These are phyloP conservation scores for Callosobruchus maculatus DNA, from an alignment of 2,888 invertebrate species.

Conservation along the genomic window DNA sequence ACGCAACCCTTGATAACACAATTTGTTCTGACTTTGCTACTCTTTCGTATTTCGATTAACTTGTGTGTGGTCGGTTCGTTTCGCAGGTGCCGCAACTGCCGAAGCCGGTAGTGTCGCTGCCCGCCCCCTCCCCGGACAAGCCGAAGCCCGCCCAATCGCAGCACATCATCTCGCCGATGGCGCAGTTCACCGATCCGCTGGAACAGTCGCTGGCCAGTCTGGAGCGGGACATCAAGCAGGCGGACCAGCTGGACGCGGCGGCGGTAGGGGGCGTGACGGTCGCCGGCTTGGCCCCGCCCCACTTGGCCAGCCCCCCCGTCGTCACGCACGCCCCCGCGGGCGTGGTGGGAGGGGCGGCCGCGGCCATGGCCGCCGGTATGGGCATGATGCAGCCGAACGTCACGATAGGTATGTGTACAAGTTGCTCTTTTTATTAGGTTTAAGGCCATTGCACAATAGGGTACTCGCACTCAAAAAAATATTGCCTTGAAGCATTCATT, in stretches of 20 bases:
- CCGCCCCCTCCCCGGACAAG: slow-evolving; percentile 42
- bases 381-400: slow-evolving; percentile 29
- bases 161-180: slow-evolving; percentile 38
- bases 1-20: no score
- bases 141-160: slow-evolving; percentile 30
- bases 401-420: slow-evolving; percentile 18
- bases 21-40: no score
- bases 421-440: no score
- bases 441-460: no score
- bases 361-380: slow-evolving; percentile 24
- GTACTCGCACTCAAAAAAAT: no score
- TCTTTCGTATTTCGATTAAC: no score
- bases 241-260: slow-evolving; percentile 33
- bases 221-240: slow-evolving; percentile 55
- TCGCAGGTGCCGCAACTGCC: slow-evolving; percentile 44
- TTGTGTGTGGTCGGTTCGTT: neutral
- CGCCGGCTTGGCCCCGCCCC: slow-evolving; percentile 28
- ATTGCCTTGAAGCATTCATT: no score
- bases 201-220: slow-evolving; percentile 69
- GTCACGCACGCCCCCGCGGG: slow-evolving; percentile 15
- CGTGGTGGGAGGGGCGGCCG: slow-evolving; percentile 2
- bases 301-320: slow-evolving; percentile 34
- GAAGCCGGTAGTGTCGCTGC: slow-evolving; percentile 32
- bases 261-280: neutral
- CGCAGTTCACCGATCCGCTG: slow-evolving; percentile 61